These are phyloP conservation scores for Thamnophis sirtalis DNA, from an alignment of 2,113 vertebrate genomes.

Conservation along the genomic window DNA sequence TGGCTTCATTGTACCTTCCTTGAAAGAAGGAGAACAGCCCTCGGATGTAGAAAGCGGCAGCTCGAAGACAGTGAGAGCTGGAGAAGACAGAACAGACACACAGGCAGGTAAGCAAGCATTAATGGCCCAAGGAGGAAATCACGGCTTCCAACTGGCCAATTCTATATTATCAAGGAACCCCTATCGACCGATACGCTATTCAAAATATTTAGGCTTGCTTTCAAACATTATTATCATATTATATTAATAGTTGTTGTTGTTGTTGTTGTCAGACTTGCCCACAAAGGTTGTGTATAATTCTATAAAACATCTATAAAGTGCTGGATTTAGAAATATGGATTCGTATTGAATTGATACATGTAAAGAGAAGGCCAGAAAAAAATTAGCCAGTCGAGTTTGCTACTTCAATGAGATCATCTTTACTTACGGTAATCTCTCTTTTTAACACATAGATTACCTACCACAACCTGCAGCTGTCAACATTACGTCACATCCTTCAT, in stretches of 20 bases:
- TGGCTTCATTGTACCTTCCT: slow-evolving; percentile 97
- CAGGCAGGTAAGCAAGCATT: neutral
- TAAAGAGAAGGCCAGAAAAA: neutral
- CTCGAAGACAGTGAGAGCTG: slow-evolving; percentile 94
- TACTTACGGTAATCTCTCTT: neutral
- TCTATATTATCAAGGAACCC: neutral
- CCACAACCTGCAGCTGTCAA: neutral
- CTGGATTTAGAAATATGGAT: neutral
- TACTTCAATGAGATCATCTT: neutral
- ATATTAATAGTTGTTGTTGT: too few relatives aligned
- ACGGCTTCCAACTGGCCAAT: neutral
- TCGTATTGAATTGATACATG: neutral
- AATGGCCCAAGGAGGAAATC: too few relatives aligned
- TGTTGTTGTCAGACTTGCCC: too few relatives aligned
- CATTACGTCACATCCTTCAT: neutral
- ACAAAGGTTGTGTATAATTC: too few relatives aligned
- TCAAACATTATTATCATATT: too few relatives aligned
- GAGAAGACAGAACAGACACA: neutral
- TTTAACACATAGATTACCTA: neutral
- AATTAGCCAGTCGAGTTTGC: too few relatives aligned
- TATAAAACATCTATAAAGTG: neutral
- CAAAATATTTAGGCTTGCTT: neutral
- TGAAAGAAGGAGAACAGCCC: slow-evolving; percentile 98
- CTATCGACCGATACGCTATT: neutral
- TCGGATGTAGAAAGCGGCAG: slow-evolving; percentile 95